A percentile compares a stretch with the other conserved stretches of the same genome.
Conservation (phyloP, 1,140 invertebrate genomes). For the Capitella teleta region DNA sequence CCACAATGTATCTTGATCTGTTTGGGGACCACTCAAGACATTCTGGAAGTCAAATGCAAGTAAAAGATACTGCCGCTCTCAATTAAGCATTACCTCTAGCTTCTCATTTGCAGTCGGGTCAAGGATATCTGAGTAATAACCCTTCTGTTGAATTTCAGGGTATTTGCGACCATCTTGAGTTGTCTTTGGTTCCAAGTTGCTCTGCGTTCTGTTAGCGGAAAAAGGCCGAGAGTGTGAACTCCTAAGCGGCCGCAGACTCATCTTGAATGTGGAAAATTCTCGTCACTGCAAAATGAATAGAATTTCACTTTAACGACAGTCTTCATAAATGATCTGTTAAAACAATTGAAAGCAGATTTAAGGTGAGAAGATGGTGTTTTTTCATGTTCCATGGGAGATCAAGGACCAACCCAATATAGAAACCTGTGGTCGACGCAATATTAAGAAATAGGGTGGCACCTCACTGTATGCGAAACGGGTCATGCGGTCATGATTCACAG, state of each 20-base stretch:
- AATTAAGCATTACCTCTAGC: conserved; percentile 16
- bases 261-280: too few species aligned
- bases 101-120: conserved; percentile 17
- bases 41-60: conserved; percentile 19
- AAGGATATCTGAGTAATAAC: conserved; percentile 40
- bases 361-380: conserved; percentile 1
- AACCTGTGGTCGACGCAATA: too few species aligned
- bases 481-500: too few species aligned
- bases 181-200: not conserved
- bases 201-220: not conserved
- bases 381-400: too few species aligned
- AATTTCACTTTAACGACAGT: too few species aligned
- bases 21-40: conserved; percentile 27
- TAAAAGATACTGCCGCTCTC: not conserved
- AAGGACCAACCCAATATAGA: too few species aligned
- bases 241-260: not conserved
- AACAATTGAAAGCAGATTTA: conserved; percentile 8
- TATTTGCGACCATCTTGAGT: conserved; percentile 23
- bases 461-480: too few species aligned
- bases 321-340: conserved; percentile 10
- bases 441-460: too few species aligned
- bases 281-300: too few species aligned
- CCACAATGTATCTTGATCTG: conserved; percentile 34
- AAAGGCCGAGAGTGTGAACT: not conserved
- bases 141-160: conserved; percentile 39